Conservation (phyloP, 2,888 invertebrate genomes). For the Hyppa rectilinea region DNA sequence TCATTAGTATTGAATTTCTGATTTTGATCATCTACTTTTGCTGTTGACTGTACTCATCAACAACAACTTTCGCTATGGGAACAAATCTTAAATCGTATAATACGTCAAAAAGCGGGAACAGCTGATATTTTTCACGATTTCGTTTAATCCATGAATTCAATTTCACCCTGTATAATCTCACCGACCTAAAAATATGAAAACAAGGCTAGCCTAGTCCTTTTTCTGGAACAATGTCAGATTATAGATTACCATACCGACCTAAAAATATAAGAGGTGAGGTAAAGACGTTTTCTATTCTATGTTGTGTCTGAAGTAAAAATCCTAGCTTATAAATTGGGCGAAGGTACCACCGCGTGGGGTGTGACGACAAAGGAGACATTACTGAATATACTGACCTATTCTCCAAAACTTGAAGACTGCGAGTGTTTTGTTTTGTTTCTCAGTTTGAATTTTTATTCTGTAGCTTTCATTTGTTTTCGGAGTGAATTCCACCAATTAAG, state of each 20-base stretch:
- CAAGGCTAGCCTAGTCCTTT: constrained; percentile 6
- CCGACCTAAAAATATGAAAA: constrained; percentile 12
- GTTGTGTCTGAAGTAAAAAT: constrained; percentile 34
- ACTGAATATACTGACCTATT: constrained; percentile 3
- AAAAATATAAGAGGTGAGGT: constrained; percentile 32
- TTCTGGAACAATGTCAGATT: constrained; percentile 33
- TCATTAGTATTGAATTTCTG: no score
- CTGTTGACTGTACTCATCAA: no score
- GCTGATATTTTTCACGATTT: no score
- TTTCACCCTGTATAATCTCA: no score
- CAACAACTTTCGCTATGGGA: no score
- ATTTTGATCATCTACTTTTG: no score
- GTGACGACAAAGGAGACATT: background rate
- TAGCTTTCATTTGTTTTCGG: background rate
- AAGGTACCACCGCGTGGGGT: background rate
- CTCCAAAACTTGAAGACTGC: background rate
- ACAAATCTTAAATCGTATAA: no score
- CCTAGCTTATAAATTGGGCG: constrained; percentile 3
- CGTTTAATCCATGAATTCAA: no score
- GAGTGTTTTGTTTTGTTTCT: background rate
- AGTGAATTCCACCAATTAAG: no score
- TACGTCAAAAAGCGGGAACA: no score
- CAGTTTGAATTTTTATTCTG: background rate
- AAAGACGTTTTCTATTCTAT: constrained; percentile 30
- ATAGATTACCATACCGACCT: constrained; percentile 41